Evolutionary conservation across 2,888 invertebrate species (phyloP), one percentile per base, ranked within the genome.

Genomic region (Amphipoea oculea): DNA sequence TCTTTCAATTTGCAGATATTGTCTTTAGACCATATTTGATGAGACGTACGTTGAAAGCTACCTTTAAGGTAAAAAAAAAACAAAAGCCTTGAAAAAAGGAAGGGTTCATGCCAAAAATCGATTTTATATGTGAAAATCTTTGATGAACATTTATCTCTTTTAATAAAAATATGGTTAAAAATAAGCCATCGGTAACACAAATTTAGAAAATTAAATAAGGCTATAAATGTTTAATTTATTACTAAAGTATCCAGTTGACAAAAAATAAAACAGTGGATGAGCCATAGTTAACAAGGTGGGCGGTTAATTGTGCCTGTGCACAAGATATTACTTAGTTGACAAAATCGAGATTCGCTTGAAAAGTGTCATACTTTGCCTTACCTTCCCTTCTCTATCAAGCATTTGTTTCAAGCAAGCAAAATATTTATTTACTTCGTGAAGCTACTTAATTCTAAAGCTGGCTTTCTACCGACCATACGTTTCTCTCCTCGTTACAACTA

Each of bases 371-470:
- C 14, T 29, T 42, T 45, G 45, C 42, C 7, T 23, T 54, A 9
- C 20, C 4, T 36, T 20, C 20, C 14, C 17, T 7, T 63, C 57
- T 78, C 2, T 23, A 29, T 40, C 20, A n/a, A 42, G 17, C 12
- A 40, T 23, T 45, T 67, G 40, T 40, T 86, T 78, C 23, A 63
- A 20, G 9, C 14, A n/a, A 60, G n/a, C 2, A 12, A n/a, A 60
- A 5, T 57, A 57, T 57, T n/a, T n/a, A 63, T 63, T 63, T 63
- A 17, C 66, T 66, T 63, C 20, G 63, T 72, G 36, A 36, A n/a
- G 77, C 66, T 73, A 76, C 54, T 67, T 76, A 79, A 83, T 86
- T 78, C 84, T 83, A 84, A 76, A 86, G 72, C 68, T 73, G 72
- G 14, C 23, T 17, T 40, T 40, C 40, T 9, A n/a, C 36, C n/a